Conservation (phyloP, 2,888 invertebrate species). For the Lithodes maja region DNA sequence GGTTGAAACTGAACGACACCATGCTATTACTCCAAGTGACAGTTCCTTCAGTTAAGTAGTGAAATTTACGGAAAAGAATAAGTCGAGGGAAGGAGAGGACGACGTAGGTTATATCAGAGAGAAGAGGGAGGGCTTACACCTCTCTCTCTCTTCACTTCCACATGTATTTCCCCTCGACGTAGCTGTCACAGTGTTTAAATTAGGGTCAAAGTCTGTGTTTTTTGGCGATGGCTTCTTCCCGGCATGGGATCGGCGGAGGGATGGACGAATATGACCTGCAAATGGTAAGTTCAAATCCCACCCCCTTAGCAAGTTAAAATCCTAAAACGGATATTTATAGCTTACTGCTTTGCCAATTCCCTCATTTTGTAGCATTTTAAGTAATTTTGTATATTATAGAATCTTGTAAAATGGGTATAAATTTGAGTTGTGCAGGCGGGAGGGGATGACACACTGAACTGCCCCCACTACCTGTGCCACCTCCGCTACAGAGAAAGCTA, state of each 20-base stretch:
- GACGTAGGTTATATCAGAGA: not conserved
- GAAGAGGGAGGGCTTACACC: not conserved
- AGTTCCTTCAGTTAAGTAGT: not conserved
- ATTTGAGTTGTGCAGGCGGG: not conserved
- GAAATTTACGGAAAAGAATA: conserved; percentile 5
- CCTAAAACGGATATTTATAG: not conserved
- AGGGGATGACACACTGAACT: not conserved
- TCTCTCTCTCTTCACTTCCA: not conserved
- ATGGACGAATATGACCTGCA: conserved; percentile 54
- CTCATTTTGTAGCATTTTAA: not conserved
- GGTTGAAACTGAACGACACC: conserved; percentile 14
- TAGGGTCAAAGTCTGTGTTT: not conserved
- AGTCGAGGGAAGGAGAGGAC: conserved; percentile 10
- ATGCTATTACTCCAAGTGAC: conserved; percentile 38
- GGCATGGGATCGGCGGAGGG: conserved; percentile 36
- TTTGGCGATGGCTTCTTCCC: conserved; percentile 31
- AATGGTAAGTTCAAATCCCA: conserved; percentile 44
- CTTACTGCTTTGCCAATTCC: not conserved
- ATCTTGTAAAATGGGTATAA: not conserved
- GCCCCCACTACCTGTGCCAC: conserved; percentile 49
- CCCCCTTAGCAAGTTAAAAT: not conserved
- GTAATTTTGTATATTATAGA: not conserved
- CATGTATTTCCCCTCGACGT: not conserved
- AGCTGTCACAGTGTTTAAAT: not conserved
- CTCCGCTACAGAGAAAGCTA: conserved; percentile 37